These are phyloP conservation scores for Dicaeum eximium DNA, from an alignment of 2,113 vertebrate genomes.

Conservation along the genomic window DNA sequence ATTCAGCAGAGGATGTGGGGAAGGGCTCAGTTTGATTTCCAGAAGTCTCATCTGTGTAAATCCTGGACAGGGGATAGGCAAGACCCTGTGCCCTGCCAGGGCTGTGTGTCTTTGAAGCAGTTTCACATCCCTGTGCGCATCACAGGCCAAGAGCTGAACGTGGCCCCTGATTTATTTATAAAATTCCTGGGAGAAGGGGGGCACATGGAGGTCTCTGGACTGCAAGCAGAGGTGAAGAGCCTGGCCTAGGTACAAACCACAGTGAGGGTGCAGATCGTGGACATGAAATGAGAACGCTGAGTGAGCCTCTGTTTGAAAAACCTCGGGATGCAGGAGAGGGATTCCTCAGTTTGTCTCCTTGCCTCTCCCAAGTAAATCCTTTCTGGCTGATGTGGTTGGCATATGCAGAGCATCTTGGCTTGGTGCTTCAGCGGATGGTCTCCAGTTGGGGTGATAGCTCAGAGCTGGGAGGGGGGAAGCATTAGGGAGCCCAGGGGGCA, in stretches of 20 bases:
- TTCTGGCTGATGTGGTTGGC: neutral
- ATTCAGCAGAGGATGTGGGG: neutral
- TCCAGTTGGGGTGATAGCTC: neutral
- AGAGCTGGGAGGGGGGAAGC: neutral
- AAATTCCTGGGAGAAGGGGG: neutral
- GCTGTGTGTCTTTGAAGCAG: neutral
- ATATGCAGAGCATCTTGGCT: neutral
- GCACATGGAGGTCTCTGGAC: neutral
- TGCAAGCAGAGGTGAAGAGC: neutral
- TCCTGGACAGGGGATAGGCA: neutral
- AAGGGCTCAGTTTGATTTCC: neutral
- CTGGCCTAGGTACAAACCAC: rapidly evolving
- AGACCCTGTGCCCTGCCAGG: neutral
- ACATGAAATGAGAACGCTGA: rapidly evolving
- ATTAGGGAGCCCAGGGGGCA: neutral
- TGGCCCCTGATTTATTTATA: neutral
- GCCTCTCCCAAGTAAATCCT: neutral
- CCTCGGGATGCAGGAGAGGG: neutral
- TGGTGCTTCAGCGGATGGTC: neutral
- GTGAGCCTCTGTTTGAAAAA: neutral
- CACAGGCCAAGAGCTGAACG: neutral
- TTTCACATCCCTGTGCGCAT: neutral
- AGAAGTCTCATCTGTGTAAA: neutral
- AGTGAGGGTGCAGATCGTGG: neutral
- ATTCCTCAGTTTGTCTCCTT: neutral